Base-by-base conservation (phyloP, 2,113 vertebrate genomes). In the Siphamia tubifer region DNA sequence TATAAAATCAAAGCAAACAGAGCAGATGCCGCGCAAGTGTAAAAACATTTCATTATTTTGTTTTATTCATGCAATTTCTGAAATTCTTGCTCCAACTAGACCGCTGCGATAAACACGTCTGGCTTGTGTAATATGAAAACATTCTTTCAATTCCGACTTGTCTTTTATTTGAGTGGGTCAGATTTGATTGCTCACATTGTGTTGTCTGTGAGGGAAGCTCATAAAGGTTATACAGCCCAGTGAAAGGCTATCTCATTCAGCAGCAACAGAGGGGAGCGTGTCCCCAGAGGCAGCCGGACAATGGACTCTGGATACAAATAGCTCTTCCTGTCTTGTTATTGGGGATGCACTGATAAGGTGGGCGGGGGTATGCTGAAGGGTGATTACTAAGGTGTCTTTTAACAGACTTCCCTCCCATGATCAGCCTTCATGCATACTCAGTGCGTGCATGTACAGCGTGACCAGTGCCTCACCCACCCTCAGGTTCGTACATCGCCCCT, bases 291-390 rank as follows among this genome's bases (percentile, higher is more conserved):
- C 65, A 47, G 58, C 44, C 47, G 70, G 19, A 62, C 83, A 74
- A 88, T 77, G 60, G 64, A 60, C 51, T 67, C 38, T 3, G 77
- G 60, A 89, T 84, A 82, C 73, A 89, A 85, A 84, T 81, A 58
- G 72, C 74, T 85, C 75, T 77, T 70, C 67, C 83, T 81, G 64
- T 66, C 81, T 80, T 75, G 68, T 88, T 90, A 82, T 79, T 72
- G 74, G 45, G 74, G 73, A 57, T 54, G 56, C 55, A 31, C 62
- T 69, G 83, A 85, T 81, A 81, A 75, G 75, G 65, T 68, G 68
- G 70, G 53, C 70, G 2, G 58, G 38, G 40, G 68, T 67, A 66
- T 34, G 32, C 66, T 67, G 68, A 73, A 61, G 65, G 75, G 58
- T 74, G 77, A 85, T 87, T 84, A 76, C 68, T 21, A 28, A 42